Evolutionary conservation across 2,888 invertebrate species (phyloP), one percentile per base, ranked within the genome.

Genomic region (Maniola hyperantus): DNA sequence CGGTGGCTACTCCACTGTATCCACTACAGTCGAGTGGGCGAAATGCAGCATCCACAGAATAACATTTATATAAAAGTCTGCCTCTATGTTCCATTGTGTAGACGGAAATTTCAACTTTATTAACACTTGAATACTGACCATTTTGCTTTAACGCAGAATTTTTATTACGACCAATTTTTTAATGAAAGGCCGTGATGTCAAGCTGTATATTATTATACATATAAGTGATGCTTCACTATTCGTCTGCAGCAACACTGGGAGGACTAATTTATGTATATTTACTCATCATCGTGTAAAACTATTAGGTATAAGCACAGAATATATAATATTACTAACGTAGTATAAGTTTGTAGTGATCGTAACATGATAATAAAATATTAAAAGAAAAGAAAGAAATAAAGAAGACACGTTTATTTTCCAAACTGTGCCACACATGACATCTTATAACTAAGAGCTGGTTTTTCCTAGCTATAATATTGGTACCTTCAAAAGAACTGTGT

Each of bases 181-280:
- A 66, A 72, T 76, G 73, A 71, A 67, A 69, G 66, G 65, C 66
- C 53, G 64, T 36, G 68, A 68, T 65, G 68, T 66, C 70, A 64
- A 67, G 68, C 73, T 73, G 72, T 72, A 26, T n/a, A n/a, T n/a
- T n/a, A n/a, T n/a, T n/a, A n/a, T n/a, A n/a, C n/a, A 72, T 72
- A 70, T 59, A 71, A 76, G 76, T 73, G 68, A 54, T 68, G 73
- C 74, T 75, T 75, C 75, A 75, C 75, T 76, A 76, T 72, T 70
- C 74, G 67, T 69, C 68, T 73, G 67, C 72, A 71, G 71, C 69
- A 72, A 71, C 70, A 72, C 72, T 67, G 69, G 66, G 71, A 33
- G 26, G 33, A 26, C 39, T 62, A 53, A 62, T 62, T 62, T 62
- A 53, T 62, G 53, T 53, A 26, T 11, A 34, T 26, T 26, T 54